Base-by-base conservation (phyloP, 1,140 invertebrate species). In the Drosophila subpulchrella region DNA sequence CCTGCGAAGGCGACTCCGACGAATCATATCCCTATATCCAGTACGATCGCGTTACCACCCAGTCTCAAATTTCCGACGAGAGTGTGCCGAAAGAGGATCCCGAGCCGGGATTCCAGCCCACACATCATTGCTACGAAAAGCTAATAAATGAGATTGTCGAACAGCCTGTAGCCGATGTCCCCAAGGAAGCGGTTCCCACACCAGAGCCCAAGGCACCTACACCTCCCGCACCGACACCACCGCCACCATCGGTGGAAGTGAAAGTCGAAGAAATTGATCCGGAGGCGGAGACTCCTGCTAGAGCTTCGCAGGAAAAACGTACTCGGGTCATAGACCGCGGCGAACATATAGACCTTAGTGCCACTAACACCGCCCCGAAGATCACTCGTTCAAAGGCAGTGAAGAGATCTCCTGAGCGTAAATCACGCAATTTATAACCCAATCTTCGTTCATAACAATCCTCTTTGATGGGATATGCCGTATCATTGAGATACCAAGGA, bases 41-140 rank as follows among this genome's bases (percentile, higher is more conserved):
- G 10, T 68, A 54, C 8, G 20, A 44, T 3, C 27, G 20, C 4
- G 0, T 3, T 11, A 30, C 15, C 7, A 4, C 0, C 11, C 0
- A 0, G 0, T 68, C 38, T 6, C 15, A 7, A 6, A 2, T 6
- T 0, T 68, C 65, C 6, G 38, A 66, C 0, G 65, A 68, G 0
- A 66, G 61, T 6, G 1, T 20, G 7, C 11, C 10, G 1, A 60
- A 36, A 38, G 61, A 66, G 11, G 61, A 66, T 17, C 61, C 47
- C 1, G 65, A 68, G 15, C 65, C 65, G 10, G 65, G 65, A 12
- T 67, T 54, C 24, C n/a, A 41, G 0, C 38, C 60, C 4, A 20
- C 15, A 0, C 65, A 68, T 53, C 47, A 17, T 1, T 68, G 65
- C 36, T 68, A n/a, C 15, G 6, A 7, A 0, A 44, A 66, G 36